Evolutionary conservation across 2,888 invertebrate species (phyloP).

Genomic region (Phalera bucephala): DNA sequence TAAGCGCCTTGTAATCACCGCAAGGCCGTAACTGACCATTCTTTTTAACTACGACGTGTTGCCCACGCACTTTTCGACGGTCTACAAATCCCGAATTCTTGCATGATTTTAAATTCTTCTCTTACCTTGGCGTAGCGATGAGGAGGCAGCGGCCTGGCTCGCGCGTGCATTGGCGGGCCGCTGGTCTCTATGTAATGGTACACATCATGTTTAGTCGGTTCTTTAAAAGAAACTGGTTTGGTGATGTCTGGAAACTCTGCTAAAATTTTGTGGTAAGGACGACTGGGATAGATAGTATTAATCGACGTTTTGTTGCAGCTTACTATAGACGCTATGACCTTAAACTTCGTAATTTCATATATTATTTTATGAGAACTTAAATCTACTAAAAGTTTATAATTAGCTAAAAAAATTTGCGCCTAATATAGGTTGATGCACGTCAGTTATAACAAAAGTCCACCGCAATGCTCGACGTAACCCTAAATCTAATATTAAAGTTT

Average conservation of each 20-base stretch:
- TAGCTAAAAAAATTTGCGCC: conserved; percentile 7
- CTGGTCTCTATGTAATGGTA: conserved; percentile 40
- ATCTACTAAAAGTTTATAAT: not conserved
- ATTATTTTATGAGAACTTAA: not conserved
- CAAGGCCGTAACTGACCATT: conserved; percentile 33
- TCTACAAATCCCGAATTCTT: conserved; percentile 50
- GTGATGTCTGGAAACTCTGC: conserved; percentile 20
- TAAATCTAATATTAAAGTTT: conserved; percentile 6
- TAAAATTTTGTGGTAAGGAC: conserved; percentile 9
- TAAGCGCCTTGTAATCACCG: conserved; percentile 53
- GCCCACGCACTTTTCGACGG: conserved; percentile 56
- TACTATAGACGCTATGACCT: conserved; percentile 9
- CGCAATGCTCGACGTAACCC: conserved; percentile 5
- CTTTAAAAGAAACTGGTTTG: conserved; percentile 7
- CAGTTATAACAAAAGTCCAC: conserved; percentile 10
- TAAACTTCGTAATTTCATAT: conserved; percentile 2
- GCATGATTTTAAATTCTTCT: conserved; percentile 37
- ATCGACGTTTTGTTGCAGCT: not conserved
- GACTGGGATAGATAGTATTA: conserved; percentile 4
- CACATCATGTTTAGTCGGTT: conserved; percentile 11
- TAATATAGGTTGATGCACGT: conserved; percentile 10
- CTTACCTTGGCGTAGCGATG: conserved; percentile 26
- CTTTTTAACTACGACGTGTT: conserved; percentile 19
- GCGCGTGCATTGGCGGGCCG: conserved; percentile 41
- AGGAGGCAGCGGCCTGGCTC: conserved; percentile 41